Base-by-base conservation (phyloP, 1,140 invertebrate species). In the Cherax quadricarinatus region DNA sequence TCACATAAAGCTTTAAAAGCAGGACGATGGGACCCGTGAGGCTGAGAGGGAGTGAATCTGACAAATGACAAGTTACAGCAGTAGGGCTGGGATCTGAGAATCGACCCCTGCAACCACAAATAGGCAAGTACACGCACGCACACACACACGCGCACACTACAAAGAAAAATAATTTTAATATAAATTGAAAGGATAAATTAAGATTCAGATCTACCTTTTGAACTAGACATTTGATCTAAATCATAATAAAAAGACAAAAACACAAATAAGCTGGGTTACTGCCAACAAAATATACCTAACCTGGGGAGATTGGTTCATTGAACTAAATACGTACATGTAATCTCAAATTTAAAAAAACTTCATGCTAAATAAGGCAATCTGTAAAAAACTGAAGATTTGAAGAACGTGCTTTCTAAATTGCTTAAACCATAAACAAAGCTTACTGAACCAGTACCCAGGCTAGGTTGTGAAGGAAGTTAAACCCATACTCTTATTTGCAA, bases 251-350 rank as follows among this genome's bases (percentile, higher is more conserved):
- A 82, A 60, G 12, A 83, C 81, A 57, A 83, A 83, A 83, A 60
- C 21, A 83, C 57, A 57, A 14, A 83, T 16, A 83, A 83, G 81
- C 81, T 83, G 57, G 57, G 12, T 83, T 83, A 83, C 49, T 83
- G 49, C 51, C 81, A 83, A 60, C 81, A 83, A 83, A 83, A 83
- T 83, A 18, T 57, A 83, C 81, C 81, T 83, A 83, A 83, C 81
- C 81, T 83, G 81, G 81, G 81, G 21, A 24, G 7, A 83, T 30
- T n/a, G 81, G 81, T 83, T 83, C 81, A 83, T 14, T 57, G 16
- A 83, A 83, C 81, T 30, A 83, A 83, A 83, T 30, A 83, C n/a
- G n/a, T n/a, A n/a, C 21, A 60, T 66, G 18, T 57, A 24, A 24
- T 83, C 12, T 12, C 24, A 83, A 83, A 83, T 83, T 30, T 60